phyloP scores from a whole-genome alignment of 2,888 invertebrate genomes.

The Sarcophaga subvicina region DNA sequence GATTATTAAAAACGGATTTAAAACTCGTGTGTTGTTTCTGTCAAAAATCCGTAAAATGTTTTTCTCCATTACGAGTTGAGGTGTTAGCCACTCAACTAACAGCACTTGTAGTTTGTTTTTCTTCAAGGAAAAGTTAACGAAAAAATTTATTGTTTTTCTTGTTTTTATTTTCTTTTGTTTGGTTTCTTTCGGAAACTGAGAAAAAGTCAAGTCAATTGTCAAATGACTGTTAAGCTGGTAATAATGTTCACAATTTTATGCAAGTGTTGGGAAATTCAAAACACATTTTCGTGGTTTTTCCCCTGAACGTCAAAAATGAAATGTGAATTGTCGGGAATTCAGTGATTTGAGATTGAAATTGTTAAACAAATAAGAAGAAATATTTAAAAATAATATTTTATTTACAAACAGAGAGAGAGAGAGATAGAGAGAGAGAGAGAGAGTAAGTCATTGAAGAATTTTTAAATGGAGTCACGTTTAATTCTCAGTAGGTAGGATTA shows the following conservation, averaged over 20 bases:
- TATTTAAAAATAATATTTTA: too few relatives aligned
- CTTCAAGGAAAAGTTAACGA: conserved; percentile 54
- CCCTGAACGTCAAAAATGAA: neutral
- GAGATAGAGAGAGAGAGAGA: too few relatives aligned
- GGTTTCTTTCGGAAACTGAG: conserved; percentile 31
- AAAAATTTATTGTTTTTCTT: conserved; percentile 42
- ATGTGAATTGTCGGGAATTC: too few relatives aligned
- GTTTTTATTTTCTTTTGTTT: conserved; percentile 23
- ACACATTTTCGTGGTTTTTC: neutral
- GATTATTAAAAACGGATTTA: conserved; percentile 34
- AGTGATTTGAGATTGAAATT: too few relatives aligned
- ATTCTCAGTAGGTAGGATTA: neutral
- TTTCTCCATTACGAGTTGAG: too few relatives aligned
- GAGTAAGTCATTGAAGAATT: too few relatives aligned
- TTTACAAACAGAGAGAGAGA: too few relatives aligned
- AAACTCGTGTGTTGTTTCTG: too few relatives aligned
- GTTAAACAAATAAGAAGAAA: too few relatives aligned
- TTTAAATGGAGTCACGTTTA: too few relatives aligned
- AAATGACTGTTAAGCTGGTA: conserved; percentile 5
- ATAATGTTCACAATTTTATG: conserved; percentile 76
- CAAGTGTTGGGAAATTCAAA: conserved; percentile 74
- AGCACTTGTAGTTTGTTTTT: conserved; percentile 37
- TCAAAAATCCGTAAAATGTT: too few relatives aligned
- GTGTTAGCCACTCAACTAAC: neutral
- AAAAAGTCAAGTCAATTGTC: conserved; percentile 50